Base-by-base conservation (phyloP, 2,888 invertebrate genomes). In the Xestia rhomboidea region DNA sequence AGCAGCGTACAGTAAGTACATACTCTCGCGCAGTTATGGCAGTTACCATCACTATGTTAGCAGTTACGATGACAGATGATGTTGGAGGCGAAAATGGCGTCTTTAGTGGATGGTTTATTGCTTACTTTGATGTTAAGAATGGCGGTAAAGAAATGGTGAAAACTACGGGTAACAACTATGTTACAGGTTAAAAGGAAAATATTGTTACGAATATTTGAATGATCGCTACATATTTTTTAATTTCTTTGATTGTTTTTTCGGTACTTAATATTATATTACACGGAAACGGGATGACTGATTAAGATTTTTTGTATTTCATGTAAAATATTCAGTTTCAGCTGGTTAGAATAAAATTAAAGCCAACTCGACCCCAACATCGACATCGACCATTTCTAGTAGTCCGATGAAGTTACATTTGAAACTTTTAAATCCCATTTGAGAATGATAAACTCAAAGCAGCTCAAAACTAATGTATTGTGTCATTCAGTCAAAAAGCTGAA, bases 1-100 rank as follows among this genome's bases (percentile, higher is more conserved):
- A 10, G 68, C 34, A 46, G 46, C 13, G 66, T 64, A 73, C 68
- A 66, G 54, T 15, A 70, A 66, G 54, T 15, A 70, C 44, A 62
- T 66, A 57, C 84, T 71, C 30, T 60, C 80, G 79, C 71, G 73
- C 76, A 86, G 68, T 77, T 79, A 79, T 74, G 79, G 71, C 73
- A 84, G 68, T 77, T 84, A 74, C 66, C 67, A 76, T 77, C 66
- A 64, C 62, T 74, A 41, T 68, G 54, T 66, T 44, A 38, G 57
- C 38, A 79, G 71, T 75, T 69, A 81, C 75, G 57, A 74, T 77
- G 76, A 81, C 68, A 76, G 76, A 63, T 77, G 67, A 60, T 78
- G 69, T 38, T 69, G 38, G 18, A 74, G 70, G 66, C n/a, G 68
- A 78, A 77, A 78, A 70, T 73, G 2, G 60, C 15, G 15, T 46